Base-by-base conservation (phyloP, 2,888 invertebrate genomes). In the Drosophila putrida region DNA sequence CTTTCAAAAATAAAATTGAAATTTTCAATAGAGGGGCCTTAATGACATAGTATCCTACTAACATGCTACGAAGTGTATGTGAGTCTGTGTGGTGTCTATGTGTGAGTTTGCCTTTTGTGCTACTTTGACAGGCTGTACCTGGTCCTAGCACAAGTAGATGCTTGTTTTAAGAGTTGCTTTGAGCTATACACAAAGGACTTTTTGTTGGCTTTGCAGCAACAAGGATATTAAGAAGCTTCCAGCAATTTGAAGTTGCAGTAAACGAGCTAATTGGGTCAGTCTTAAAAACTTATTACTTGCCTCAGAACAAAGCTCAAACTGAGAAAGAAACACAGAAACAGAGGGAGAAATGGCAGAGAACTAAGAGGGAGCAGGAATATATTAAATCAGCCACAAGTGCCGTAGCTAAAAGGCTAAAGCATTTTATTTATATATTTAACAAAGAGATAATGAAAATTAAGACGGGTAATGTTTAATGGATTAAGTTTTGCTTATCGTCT, bases 231-330 rank as follows among this genome's bases (percentile, higher is more conserved):
- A 76, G 49, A 60, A 61, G 43, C 49, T 63, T 27, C 53, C 11
- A 39, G 49, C 66, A 38, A 55, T 60, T 31, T 63, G 54, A 64
- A 61, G 60, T 58, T 64, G 60, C 49, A 68, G 62, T 66, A 67
- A 80, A 68, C 81, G 73, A 78, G 83, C 69, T 83, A 82, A 82
- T 86, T 82, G 86, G 74, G 58, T 70, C 86, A 74, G 50, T 74
- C 65, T 67, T 61, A 63, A 75, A 71, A 69, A 76, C 80, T 80
- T 80, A 82, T 80, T 80, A 82, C 65, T 51, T 71, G 57, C 43
- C 53, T 47, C 62, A 31, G 72, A 65, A 73, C 63, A 58, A 51
- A 63, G 46, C 63, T 28, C 15, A 41, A 55, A 60, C 54, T 61
- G 57, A 59, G 39, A 8, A 33, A 28, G 47, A 60, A 65, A 35